Evolutionary conservation across 2,797 vertebrate genomes (phyloP), one percentile per base, ranked within the genome.

Genomic region (Lates japonicus): DNA sequence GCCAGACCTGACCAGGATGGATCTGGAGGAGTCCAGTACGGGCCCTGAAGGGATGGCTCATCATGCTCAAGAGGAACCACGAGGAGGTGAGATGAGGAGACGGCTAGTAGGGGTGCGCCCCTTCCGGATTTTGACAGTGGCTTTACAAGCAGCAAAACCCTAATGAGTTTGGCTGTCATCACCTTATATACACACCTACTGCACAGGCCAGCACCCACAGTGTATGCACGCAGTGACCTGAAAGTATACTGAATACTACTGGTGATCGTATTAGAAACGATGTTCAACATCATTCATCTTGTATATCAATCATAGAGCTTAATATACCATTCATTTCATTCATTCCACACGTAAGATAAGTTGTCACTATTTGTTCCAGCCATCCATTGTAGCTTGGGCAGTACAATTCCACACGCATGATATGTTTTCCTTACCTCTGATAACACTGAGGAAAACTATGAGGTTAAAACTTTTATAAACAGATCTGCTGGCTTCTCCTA

Each of bases 11-110:
- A 68, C 44, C 78, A 94, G 90, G 72, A 92, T 96, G 2, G 93
- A 96, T 84, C 93, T 97, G 89, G 95, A 97, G n/a, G 87, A 84
- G 88, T 22, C n/a, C 93, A 96, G 85, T 93, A 94, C 17, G 96
- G 90, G 60, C 77, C 22, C 91, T 96, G 83, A 96, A 94, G 69
- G 96, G 96, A 0, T 96, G 97, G 14, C 79, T 95, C 58, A 80
- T 96, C 74, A 86, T 89, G 13, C 88, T 97, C 74, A 95, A 95
- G 93, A 95, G 42, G 89, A 96, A 94, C 78, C 96, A 97, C 0
- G 81, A 96, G 44, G 94, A 97, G 96, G 97, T 97, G 83, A 91
- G 85, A 48, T 17, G 10, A 52, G 20, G 1, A n/a, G 10, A 29
- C 4, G 13, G 7, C 5, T 0, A 37, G 14, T 2, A 2, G 35